A percentile compares a stretch with the other conserved stretches of the same genome.
Conservation (phyloP, 2,797 vertebrate genomes). For the Ibycter americanus region DNA sequence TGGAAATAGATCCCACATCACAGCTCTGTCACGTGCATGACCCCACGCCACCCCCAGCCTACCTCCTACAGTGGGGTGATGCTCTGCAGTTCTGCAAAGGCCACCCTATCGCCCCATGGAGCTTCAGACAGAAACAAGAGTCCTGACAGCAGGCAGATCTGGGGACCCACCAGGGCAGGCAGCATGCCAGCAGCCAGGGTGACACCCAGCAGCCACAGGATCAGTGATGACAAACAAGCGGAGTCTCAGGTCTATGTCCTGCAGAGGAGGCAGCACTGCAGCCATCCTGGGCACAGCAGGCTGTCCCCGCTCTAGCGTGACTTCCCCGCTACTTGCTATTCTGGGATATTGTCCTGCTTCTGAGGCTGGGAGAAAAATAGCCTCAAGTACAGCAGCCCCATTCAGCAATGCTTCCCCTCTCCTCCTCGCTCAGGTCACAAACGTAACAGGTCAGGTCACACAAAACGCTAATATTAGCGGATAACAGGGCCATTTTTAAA, state of each 20-base stretch:
- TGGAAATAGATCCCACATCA: neutral
- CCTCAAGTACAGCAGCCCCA: constrained; percentile 20
- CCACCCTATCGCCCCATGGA: fast-evolving
- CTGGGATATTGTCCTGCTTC: constrained; percentile 11
- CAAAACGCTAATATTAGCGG: neutral
- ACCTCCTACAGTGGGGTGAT: neutral
- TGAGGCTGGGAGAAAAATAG: constrained; percentile 30
- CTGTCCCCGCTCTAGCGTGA: fast-evolving
- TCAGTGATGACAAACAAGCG: fast-evolving
- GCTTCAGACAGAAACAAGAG: neutral
- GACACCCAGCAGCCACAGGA: neutral
- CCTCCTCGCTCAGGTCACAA: neutral
- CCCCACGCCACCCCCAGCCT: neutral
- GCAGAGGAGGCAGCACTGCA: neutral
- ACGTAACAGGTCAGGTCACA: neutral
- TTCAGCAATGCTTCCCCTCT: neutral
- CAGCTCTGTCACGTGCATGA: neutral
- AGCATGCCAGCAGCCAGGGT: fast-evolving
- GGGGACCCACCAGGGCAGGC: neutral
- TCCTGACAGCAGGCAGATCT: fast-evolving
- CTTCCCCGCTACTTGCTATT: constrained; percentile 1
- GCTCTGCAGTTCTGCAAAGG: neutral
- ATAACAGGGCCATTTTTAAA: constrained; percentile 26
- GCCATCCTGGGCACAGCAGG: neutral
- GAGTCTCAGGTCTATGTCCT: neutral